Base-by-base conservation (phyloP, 2,797 vertebrate species). In the Myripristis jacobus region DNA sequence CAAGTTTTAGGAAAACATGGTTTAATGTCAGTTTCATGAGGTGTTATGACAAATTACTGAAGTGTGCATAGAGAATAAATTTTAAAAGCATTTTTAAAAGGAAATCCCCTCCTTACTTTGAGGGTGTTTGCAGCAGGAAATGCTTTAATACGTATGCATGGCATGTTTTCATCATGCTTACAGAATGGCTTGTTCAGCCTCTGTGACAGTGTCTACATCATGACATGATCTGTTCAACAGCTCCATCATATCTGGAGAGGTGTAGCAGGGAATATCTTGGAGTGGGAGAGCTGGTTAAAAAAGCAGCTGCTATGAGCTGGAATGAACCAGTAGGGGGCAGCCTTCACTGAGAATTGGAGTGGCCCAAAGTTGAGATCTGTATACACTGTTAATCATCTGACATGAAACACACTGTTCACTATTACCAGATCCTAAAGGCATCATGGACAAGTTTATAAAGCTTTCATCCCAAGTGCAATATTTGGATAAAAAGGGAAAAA, bases 271-370 rank as follows among this genome's bases (percentile, higher is more conserved):
- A 3, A 47, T 38, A 8, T n/a, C 12, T 47, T 57, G 36, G 43
- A 46, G n/a, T 34, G 2, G 2, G 22, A 6, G 25, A 44, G 9
- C 19, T 19, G 6, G 8, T 57, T 56, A 27, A n/a, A 44, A 36
- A 71, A 46, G 2, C 51, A 31, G n/a, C n/a, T 19, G 22, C 41
- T 53, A 4, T 6, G 41, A n/a, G 15, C 44, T 1, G 0, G 21
- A 19, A 9, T 47, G 22, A 38, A 22, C 81, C 83, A 82, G 27
- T 46, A 79, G 82, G 66, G 54, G 79, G 77, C 81, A 71, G 43
- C 70, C 12, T 85, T 65, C 25, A 11, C 48, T 24, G 9, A 38
- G n/a, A 73, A 18, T 19, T 47, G 18, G 8, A 22, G 21, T n/a
- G 3, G 22, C 16, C 16, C 3, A 38, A 22, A n/a, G 31, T 18